phyloP scores from a whole-genome alignment of 2,888 invertebrate species.

The Drosophila colorata region DNA sequence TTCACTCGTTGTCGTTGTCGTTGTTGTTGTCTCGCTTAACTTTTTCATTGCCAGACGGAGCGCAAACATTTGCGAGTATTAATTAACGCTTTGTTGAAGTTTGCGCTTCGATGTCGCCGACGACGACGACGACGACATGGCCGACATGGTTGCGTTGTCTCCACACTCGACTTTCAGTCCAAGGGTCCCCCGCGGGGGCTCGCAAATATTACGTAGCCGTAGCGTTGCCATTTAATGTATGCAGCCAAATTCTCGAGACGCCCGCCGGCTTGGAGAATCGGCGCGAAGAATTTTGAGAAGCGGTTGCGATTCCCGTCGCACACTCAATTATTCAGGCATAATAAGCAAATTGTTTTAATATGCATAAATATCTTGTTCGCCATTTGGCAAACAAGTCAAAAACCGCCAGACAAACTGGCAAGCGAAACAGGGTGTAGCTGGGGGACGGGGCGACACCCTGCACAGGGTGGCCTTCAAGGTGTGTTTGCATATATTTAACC shows the following conservation, averaged over 20 bases:
- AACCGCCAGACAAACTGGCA: slow-evolving; percentile 61
- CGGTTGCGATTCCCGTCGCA: slow-evolving; percentile 30
- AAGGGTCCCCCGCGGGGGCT: slow-evolving; percentile 20
- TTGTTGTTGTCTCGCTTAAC: slow-evolving; percentile 68
- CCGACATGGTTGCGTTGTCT: slow-evolving; percentile 24
- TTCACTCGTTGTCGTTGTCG: slow-evolving; percentile 48
- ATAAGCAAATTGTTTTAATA: slow-evolving; percentile 82
- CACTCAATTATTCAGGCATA: slow-evolving; percentile 81
- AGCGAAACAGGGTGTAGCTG: slow-evolving; percentile 18
- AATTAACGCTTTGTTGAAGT: slow-evolving; percentile 82
- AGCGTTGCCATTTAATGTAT: slow-evolving; percentile 28
- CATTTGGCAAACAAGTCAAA: slow-evolving; percentile 81
- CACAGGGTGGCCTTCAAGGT: slow-evolving; percentile 59
- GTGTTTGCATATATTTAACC: slow-evolving; percentile 78
- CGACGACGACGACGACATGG: slow-evolving; percentile 60
- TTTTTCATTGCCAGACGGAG: slow-evolving; percentile 83
- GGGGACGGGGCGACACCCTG: neutral
- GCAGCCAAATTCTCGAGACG: slow-evolving; percentile 14
- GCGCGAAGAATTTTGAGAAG: neutral
- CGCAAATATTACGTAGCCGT: slow-evolving; percentile 73
- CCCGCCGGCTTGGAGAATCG: no score
- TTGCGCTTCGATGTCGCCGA: slow-evolving; percentile 78
- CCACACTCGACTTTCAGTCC: slow-evolving; percentile 33
- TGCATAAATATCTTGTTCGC: slow-evolving; percentile 81
- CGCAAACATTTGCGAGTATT: slow-evolving; percentile 83